Percentiles rank a stretch among this genome's conserved stretches.
These are phyloP conservation scores for Pelobates fuscus DNA, from an alignment of 2,113 vertebrate species.

Conservation along the genomic window DNA sequence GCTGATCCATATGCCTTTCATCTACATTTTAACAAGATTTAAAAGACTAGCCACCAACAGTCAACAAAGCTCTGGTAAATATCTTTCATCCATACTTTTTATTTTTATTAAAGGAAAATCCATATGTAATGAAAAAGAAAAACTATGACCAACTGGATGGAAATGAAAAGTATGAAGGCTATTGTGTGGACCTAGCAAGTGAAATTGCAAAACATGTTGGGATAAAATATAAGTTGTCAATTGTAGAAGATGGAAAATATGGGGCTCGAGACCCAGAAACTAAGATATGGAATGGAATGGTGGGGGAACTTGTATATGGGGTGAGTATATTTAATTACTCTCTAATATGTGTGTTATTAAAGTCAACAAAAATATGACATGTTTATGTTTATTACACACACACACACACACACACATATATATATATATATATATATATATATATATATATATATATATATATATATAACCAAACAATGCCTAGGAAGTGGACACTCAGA, in stretches of 20 bases:
- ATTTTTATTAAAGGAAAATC: constrained; percentile 93
- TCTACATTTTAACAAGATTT: too few species aligned
- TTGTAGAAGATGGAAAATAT: constrained; percentile 97
- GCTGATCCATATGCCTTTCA: too few species aligned
- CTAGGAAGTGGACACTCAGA: too few species aligned
- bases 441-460: too few species aligned
- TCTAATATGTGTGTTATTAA: too few species aligned
- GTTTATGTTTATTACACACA: too few species aligned
- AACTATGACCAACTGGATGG: constrained; percentile 97
- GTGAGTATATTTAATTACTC: constrained; percentile 76
- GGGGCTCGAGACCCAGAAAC: constrained; percentile 97
- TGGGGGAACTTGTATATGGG: constrained; percentile 99
- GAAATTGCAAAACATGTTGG: constrained; percentile 99
- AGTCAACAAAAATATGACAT: too few species aligned
- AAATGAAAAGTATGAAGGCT: constrained; percentile 99
- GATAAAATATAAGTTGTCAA: constrained; percentile 99
- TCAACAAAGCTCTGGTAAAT: constrained; percentile 56
- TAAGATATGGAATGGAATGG: constrained; percentile 99
- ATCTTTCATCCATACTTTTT: constrained; percentile 65
- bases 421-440: too few species aligned
- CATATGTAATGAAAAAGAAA: constrained; percentile 99
- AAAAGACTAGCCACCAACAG: too few species aligned
- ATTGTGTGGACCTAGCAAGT: constrained; percentile 99
- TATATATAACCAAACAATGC: too few species aligned
- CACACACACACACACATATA: too few species aligned